Base-by-base conservation (phyloP, 2,113 vertebrate species). In the Hypomesus transpacificus region DNA sequence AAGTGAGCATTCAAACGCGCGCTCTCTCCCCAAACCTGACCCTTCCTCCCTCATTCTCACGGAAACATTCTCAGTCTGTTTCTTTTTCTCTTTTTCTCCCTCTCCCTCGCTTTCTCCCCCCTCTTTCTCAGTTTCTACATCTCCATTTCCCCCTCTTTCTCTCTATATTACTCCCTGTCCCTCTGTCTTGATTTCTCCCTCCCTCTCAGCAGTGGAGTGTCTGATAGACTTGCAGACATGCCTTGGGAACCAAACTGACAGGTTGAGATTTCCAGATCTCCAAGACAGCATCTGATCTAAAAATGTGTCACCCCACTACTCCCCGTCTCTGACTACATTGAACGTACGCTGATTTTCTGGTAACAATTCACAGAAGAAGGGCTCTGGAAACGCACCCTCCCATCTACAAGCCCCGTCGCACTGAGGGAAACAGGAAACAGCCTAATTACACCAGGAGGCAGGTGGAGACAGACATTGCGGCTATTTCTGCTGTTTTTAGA, bases 91-190 rank as follows among this genome's bases (percentile, higher is more conserved):
- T 50, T 34, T 26, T 2, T 64, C 16, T 18, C 66, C 65, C 50
- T 63, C 66, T 75, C 75, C 78, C 75, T 70, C 69, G 66, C 73
- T 31, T 65, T 76, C 75, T 77, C 31, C 63, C n/a, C 17, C 51
- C 62, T 66, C n/a, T 62, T 28, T 71, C 39, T 63, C 18, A 68
- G 50, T 71, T 69, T 46, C 9, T 50, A n/a, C 9, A 11, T 11
- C 39, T 46, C 39, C 6, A 39, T 4, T 46, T 26, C 66, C 28
- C 65, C 24, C 65, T 31, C 51, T 51, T 46, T 52, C 65, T 67
- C 50, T 52, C 50, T 24, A 2, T 68, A 54, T 2, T n/a, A 7
- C 39, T 46, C 9, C 1, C 39, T 13, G 9, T 46, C 9, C 39
- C 39, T 46, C 14, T 28, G 17, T 20, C 14, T 4, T 16, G 54